Base-by-base conservation (phyloP, 2,888 invertebrate species). In the Pseudanteris insignis region DNA sequence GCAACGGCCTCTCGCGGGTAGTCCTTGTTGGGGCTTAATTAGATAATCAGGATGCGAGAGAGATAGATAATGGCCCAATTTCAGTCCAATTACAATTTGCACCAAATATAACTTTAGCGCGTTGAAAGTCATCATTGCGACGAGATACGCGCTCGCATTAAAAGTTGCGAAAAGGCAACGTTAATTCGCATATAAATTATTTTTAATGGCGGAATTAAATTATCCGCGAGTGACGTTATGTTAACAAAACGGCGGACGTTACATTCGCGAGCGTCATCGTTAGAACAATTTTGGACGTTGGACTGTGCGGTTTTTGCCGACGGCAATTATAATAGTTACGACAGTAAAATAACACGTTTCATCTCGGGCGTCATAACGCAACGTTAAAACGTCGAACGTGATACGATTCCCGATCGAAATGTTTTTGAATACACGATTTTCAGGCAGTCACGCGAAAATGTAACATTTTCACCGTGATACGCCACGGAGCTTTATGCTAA, bases 151-250 rank as follows among this genome's bases (percentile, higher is more conserved):
- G 32, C 12, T 47, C 28, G 30, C 36, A 41, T 36, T 50, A 32
- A 28, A 24, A 33, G 12, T 38, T 11, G 34, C 33, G 28, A 28
- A 50, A 33, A 44, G 38, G 37, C 28, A 29, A 37, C n/a, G 44
- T 47, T 58, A 40, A 58, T 43, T 40, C 36, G 28, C 34, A 13
- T 40, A 46, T 40, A 40, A 44, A 47, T 59, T 34, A 58, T 59
- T 59, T 59, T 53, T 59, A 59, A 59, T 41, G 28, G 34, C 11
- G 8, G 25, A 25, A 51, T 47, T 46, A 53, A 47, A 51, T 59
- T 59, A 59, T 34, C 25, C 41, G 12, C n/a, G 46, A 29, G 30
- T 47, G 33, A 53, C 51, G 28, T 47, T 46, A 51, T 47, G 36
- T 11, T 29, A 33, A 51, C 58, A 44, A 46, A 46, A 51, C 40